These are phyloP conservation scores for Aurelia aurita complex sp. Pacific DNA, from an alignment of 30 jellyfish, hydroid and myxozoan species.

Conservation along the genomic window DNA sequence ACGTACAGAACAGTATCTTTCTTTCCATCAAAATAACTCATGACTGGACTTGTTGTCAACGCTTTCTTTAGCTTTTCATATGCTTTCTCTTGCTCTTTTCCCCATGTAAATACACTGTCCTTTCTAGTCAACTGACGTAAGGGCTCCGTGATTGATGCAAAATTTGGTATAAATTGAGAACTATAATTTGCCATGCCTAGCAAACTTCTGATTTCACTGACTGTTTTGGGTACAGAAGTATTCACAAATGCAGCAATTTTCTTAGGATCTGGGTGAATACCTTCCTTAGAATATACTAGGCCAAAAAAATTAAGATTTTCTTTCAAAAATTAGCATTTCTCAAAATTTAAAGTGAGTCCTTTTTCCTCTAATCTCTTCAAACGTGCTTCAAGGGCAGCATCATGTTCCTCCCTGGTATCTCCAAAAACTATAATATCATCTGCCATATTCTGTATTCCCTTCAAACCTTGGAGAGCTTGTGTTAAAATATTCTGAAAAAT, in stretches of 20 bases:
- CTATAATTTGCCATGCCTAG: constrained; percentile 40
- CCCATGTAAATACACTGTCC: constrained; percentile 6
- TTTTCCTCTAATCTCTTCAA: too few relatives aligned
- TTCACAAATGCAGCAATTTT: background rate
- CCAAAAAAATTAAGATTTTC: constrained; percentile 48
- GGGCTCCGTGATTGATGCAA: constrained; percentile 43
- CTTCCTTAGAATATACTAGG: constrained; percentile 35
- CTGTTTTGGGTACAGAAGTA: background rate
- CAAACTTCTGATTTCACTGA: constrained; percentile 5
- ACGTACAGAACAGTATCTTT: constrained; percentile 25
- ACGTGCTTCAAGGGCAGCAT: too few relatives aligned
- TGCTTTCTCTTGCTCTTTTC: constrained; percentile 3
- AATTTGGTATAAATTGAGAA: constrained; percentile 16
- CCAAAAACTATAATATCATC: too few relatives aligned
- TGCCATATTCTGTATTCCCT: too few relatives aligned
- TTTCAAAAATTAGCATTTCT: constrained; percentile 49
- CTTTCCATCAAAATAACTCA: constrained; percentile 30
- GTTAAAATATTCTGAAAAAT: too few relatives aligned
- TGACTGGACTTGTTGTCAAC: constrained; percentile 12
- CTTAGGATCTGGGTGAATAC: constrained; percentile 53
- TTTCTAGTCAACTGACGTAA: constrained; percentile 37
- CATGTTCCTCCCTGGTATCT: too few relatives aligned
- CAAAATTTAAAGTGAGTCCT: background rate
- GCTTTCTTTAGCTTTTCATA: constrained; percentile 11
- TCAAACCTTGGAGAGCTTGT: too few relatives aligned